A percentile compares a stretch with the other conserved stretches of the same genome.
These are phyloP conservation scores for Athripsodes cinereus DNA, from an alignment of 2,888 invertebrate species.

Conservation along the genomic window DNA sequence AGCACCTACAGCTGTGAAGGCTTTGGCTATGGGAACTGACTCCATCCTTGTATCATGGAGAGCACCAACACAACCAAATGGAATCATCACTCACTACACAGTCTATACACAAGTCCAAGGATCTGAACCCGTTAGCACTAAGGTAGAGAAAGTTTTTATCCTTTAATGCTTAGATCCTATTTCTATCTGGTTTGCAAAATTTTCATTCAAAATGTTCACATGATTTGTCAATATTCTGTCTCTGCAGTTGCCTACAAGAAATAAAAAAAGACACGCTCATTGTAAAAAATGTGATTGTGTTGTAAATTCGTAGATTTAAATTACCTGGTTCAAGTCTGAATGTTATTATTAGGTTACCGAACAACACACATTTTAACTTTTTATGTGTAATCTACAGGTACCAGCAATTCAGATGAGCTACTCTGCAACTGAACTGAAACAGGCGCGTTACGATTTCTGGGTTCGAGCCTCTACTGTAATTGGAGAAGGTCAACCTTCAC, in stretches of 20 bases:
- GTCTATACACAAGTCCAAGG: slow-evolving; percentile 80
- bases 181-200: no score
- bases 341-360: no score
- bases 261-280: no score
- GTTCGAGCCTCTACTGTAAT: slow-evolving; percentile 91
- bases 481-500: slow-evolving; percentile 88
- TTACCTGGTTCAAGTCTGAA: neutral
- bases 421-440: slow-evolving; percentile 78
- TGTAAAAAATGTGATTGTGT: neutral
- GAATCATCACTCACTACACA: slow-evolving; percentile 87
- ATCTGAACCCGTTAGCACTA: slow-evolving; percentile 65
- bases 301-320: neutral
- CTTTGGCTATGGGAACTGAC: slow-evolving; percentile 84
- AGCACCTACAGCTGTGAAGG: slow-evolving; percentile 88
- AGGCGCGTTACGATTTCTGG: slow-evolving; percentile 87
- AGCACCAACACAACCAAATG: slow-evolving; percentile 87
- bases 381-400: slow-evolving; percentile 39
- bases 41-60: slow-evolving; percentile 93
- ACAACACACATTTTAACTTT: neutral
- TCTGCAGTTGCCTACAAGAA: no score
- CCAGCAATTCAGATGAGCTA: slow-evolving; percentile 81
- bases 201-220: no score
- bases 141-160: slow-evolving; percentile 43
- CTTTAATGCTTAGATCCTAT: no score
- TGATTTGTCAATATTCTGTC: no score